Conservation (phyloP, 2,888 invertebrate species). For the Oeneis ivallda region DNA sequence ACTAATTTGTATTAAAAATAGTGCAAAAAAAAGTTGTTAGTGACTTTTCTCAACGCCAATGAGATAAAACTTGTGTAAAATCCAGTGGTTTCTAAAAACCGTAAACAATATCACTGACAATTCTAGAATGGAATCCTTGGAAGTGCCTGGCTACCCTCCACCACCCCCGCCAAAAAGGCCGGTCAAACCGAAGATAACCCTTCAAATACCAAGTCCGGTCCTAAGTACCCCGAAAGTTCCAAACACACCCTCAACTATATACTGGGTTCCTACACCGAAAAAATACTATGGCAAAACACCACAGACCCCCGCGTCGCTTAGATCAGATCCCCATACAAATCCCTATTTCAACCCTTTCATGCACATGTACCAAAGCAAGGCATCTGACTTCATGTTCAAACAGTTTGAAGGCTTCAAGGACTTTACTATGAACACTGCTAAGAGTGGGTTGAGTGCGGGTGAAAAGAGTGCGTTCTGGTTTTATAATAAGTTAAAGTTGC, state of each 20-base stretch:
- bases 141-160: constrained; percentile 62
- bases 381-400: constrained; percentile 89
- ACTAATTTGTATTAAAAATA: not conserved
- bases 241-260: constrained; percentile 52
- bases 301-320: constrained; percentile 60
- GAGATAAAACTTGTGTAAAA: too few relatives aligned
- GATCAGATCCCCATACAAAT: constrained; percentile 62
- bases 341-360: constrained; percentile 69
- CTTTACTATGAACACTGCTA: constrained; percentile 86
- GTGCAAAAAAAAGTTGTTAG: not conserved
- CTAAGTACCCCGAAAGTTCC: constrained; percentile 49
- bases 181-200: constrained; percentile 73
- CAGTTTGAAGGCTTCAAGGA: constrained; percentile 90
- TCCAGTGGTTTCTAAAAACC: constrained; percentile 24
- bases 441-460: constrained; percentile 90
- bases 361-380: constrained; percentile 84
- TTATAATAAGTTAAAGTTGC: constrained; percentile 88
- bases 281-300: constrained; percentile 54
- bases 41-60: not conserved
- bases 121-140: constrained; percentile 53
- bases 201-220: constrained; percentile 69
- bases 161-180: constrained; percentile 64
- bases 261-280: constrained; percentile 42
- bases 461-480: constrained; percentile 91
- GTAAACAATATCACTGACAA: not conserved